Conservation (phyloP, 2,113 vertebrate species). For the Copsychus sechellarum region DNA sequence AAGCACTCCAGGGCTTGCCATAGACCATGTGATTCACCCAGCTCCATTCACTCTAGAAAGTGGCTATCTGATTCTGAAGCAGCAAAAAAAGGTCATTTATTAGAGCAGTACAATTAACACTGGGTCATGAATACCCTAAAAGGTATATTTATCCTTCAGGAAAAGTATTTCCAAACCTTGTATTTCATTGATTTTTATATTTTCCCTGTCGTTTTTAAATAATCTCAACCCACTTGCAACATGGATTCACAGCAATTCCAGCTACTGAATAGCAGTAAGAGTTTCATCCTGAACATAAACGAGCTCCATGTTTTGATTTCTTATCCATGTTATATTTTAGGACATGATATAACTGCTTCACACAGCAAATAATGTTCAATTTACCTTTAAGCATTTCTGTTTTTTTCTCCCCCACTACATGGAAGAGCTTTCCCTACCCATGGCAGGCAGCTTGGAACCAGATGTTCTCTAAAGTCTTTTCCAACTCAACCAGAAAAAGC, state of each 20-base stretch:
- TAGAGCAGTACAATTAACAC: not conserved
- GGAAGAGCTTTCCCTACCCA: not conserved
- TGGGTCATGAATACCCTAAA: not conserved
- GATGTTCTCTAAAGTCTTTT: not conserved
- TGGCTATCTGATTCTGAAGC: constrained; percentile 24
- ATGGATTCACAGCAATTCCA: not conserved
- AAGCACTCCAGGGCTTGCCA: constrained; percentile 58
- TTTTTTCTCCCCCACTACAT: too few species aligned
- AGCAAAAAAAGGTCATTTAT: constrained; percentile 44
- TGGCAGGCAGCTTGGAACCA: not conserved
- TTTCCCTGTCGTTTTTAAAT: not conserved
- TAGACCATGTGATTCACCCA: constrained; percentile 50
- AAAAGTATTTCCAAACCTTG: not conserved
- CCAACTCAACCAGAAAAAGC: not conserved
- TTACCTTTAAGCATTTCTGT: not conserved
- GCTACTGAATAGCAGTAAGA: not conserved
- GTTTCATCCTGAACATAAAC: not conserved
- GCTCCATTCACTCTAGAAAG: constrained; percentile 47
- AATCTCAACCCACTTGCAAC: not conserved
- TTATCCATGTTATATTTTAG: not conserved
- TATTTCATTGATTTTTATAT: not conserved
- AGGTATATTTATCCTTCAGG: not conserved
- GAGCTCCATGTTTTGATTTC: not conserved
- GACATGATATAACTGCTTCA: not conserved
- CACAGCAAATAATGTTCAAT: not conserved